Conservation (phyloP, 2,113 vertebrate species). For the Catharus bicknelli region DNA sequence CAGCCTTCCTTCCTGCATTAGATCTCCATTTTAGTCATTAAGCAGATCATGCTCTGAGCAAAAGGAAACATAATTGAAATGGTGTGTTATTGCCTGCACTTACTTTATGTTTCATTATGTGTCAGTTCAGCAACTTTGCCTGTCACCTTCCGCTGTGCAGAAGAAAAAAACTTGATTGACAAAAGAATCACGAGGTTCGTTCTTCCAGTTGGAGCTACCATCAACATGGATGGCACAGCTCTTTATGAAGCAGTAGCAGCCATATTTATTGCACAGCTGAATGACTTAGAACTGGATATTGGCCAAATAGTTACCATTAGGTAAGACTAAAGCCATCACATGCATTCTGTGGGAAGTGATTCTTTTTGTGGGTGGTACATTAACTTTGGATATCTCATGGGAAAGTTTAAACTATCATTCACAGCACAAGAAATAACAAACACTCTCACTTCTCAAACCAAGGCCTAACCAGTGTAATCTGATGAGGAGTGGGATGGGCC, state of each 20-base stretch:
- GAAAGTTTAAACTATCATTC: background rate
- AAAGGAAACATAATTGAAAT: background rate
- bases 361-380: background rate
- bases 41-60: background rate
- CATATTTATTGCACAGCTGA: conserved; percentile 95
- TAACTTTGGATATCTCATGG: background rate
- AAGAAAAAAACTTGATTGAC: conserved; percentile 92
- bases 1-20: background rate
- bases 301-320: conserved; percentile 95
- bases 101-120: conserved; percentile 7
- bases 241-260: conserved; percentile 97
- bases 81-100: background rate
- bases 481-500: background rate
- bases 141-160: conserved; percentile 94
- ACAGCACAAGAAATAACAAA: background rate
- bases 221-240: conserved; percentile 98
- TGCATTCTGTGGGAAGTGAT: background rate
- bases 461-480: background rate
- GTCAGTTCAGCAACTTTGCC: conserved; percentile 94
- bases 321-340: conserved; percentile 62
- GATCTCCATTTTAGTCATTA: background rate
- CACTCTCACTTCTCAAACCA: background rate
- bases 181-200: conserved; percentile 96
- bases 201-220: conserved; percentile 94
- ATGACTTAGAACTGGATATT: conserved; percentile 83